Base-by-base conservation (phyloP, 2,113 vertebrate species). In the Hippocampus abdominalis region DNA sequence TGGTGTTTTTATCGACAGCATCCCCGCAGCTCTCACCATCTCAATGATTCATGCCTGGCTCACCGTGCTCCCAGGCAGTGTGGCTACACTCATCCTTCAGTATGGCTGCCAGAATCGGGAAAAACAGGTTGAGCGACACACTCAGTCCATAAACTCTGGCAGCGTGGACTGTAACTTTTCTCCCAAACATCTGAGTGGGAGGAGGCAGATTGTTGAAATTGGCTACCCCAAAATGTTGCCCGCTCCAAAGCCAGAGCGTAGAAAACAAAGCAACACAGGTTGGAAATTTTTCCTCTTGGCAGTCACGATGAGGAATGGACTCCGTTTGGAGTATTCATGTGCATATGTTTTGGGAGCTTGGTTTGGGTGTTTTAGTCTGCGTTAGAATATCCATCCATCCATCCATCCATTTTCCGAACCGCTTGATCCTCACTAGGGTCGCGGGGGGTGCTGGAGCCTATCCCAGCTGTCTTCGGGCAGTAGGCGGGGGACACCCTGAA, bases 261-360 rank as follows among this genome's bases (percentile, higher is more conserved):
- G 1, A 27, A 61, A 57, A 63, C 51, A 27, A 44, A 29, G 61
- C 60, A 79, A 75, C 72, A 77, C 72, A 79, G 73, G 70, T 82
- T 82, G 79, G 57, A 76, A 74, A 81, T 77, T 64, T 74, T 80
- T 81, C 66, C 64, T 81, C 25, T 69, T 77, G 75, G 76, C 73
- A 76, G 71, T 20, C 39, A 25, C 0, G 51, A 75, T 60, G 53
- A 42, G 64, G 61, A 75, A 76, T 64, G 75, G 69, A 75, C 77
- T 81, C 54, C 64, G 70, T 81, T 82, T 76, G 70, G 76, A 65
- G 72, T 59, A 77, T 60, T 66, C 53, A 61, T 78, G 54, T 74
- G 68, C 66, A 72, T 64, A 69, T 78, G 70, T 69, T 82, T 70
- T 21, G 70, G 70, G 54, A 49, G 59, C 66, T 79, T 27, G 67